Percentiles rank a stretch among this genome's conserved stretches.
phyloP scores from a whole-genome alignment of 2,113 vertebrate genomes.

The Chrysemys picta region DNA sequence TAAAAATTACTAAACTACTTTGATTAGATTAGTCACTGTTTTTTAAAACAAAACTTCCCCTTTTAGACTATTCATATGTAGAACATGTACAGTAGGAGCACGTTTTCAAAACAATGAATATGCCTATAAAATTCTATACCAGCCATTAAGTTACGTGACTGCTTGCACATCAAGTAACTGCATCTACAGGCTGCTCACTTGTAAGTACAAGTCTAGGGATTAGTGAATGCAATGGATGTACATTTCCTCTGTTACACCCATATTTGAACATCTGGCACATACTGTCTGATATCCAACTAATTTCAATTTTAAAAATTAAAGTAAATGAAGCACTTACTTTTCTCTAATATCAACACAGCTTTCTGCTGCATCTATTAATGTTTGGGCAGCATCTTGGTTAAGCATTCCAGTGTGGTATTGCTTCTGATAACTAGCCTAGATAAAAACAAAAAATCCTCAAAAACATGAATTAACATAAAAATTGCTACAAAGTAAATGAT shows the following conservation, averaged over 20 bases:
- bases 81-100: no score
- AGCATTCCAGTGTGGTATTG: slow-evolving; percentile 42
- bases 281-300: not conserved
- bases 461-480: not conserved
- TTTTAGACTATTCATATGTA: no score
- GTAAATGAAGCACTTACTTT: slow-evolving; percentile 14
- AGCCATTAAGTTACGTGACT: no score
- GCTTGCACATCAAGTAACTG: not conserved
- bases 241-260: not conserved
- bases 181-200: not conserved
- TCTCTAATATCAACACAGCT: slow-evolving; percentile 46
- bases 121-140: no score
- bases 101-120: no score
- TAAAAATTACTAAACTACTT: not conserved
- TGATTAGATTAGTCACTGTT: not conserved
- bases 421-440: slow-evolving; percentile 55
- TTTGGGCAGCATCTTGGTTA: slow-evolving; percentile 32
- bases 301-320: not conserved
- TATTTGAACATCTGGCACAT: not conserved
- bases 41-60: not conserved
- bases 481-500: not conserved
- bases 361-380: slow-evolving; percentile 38
- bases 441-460: not conserved
- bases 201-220: not conserved
- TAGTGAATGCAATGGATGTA: not conserved